phyloP scores from a whole-genome alignment of 1,140 invertebrate species.

The Phymastichus coffea region DNA sequence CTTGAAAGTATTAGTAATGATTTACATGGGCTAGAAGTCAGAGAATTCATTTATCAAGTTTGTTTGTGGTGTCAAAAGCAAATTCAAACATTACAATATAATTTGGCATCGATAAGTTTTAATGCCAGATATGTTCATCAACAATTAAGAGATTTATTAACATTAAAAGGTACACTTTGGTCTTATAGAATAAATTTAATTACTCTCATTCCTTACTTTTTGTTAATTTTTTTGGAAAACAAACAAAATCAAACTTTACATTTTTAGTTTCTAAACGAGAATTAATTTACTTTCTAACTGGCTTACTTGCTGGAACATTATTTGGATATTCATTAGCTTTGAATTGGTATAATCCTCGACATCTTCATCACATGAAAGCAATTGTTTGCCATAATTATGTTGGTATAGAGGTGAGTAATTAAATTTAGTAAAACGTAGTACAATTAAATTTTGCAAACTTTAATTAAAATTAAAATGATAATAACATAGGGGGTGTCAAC shows the following conservation, averaged over 20 bases:
- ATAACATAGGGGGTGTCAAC: constrained; percentile 55
- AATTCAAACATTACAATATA: constrained; percentile 42
- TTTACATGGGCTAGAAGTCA: constrained; percentile 43
- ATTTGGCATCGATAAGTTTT: constrained; percentile 41
- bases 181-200: constrained; percentile 36
- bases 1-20: constrained; percentile 46
- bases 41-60: constrained; percentile 40
- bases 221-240: not conserved
- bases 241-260: constrained; percentile 15
- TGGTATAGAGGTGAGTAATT: constrained; percentile 56
- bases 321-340: constrained; percentile 56
- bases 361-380: constrained; percentile 57
- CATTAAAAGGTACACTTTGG: constrained; percentile 38
- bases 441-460: no score
- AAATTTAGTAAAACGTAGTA: no score
- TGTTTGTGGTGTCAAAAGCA: constrained; percentile 39
- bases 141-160: constrained; percentile 37
- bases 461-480: no score
- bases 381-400: constrained; percentile 58
- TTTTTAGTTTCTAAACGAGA: constrained; percentile 54
- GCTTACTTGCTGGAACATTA: constrained; percentile 55
- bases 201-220: constrained; percentile 14
- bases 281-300: constrained; percentile 55
- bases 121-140: constrained; percentile 43
- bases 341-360: constrained; percentile 42